Base-by-base conservation (phyloP, 2,888 invertebrate genomes). In the Cantharis rufa region DNA sequence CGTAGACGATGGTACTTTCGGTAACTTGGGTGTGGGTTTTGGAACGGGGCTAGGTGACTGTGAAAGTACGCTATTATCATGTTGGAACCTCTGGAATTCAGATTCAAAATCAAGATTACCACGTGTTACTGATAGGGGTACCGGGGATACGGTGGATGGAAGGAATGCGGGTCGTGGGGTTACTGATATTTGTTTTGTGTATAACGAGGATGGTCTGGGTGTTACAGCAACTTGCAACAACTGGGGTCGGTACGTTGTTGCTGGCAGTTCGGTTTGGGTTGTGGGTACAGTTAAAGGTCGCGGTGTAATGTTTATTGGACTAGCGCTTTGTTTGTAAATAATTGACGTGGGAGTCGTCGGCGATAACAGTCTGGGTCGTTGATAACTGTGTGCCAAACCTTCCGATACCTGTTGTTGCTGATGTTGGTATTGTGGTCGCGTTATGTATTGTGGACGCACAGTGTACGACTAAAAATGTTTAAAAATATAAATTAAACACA, bases 21-120 rank as follows among this genome's bases (percentile, higher is more conserved):
- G 88, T 62, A 88, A 83, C 81, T 89, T 90, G 1, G 89, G 85
- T 3, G 84, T 80, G 15, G 86, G 86, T 73, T 84, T 86, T 82
- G 79, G 77, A 18, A 87, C 84, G n/a, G 87, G 85, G 5, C 88
- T 86, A 72, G 89, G 91, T 74, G 91, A 91, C 77, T 90, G 90
- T 80, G 90, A 89, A 80, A 88, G 90, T 78, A 89, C 86, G 84
- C 91, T 92, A 85, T 92, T 92, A 68, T 93, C 92, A 48, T 92
- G 90, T 84, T 93, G 92, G 90, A 93, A 93, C 84, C 92, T 92
- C 78, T 94, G 93, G 83, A 94, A 93, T 87, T 94, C 94, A 61
- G 93, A 92, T 76, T 93, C 94, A 80, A 94, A 94, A 86, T 94
- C 93, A 48, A 91, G 70, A 71, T 28, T 91, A 79, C 85, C 86